Evolutionary conservation across 2,797 vertebrate species (phyloP).

Genomic region (Spheniscus humboldti): DNA sequence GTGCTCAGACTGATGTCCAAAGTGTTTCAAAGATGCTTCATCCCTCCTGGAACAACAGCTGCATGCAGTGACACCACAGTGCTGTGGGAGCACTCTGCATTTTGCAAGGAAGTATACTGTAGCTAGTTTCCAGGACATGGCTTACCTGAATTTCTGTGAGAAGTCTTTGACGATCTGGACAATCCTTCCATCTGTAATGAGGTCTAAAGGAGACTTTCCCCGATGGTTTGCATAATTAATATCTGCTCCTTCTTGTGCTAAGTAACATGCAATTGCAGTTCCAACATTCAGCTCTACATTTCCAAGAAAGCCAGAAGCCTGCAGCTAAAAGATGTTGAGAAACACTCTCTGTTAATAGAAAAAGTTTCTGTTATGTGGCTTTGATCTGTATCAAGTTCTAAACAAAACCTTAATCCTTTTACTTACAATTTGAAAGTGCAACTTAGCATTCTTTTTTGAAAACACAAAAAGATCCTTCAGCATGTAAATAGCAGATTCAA

Average conservation of each 20-base stretch:
- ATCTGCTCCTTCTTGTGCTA: conserved; percentile 92
- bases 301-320: conserved; percentile 85
- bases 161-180: conserved; percentile 89
- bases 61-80: not conserved
- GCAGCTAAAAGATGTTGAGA: conserved; percentile 74
- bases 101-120: not conserved
- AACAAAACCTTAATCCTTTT: not conserved
- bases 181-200: conserved; percentile 81
- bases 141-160: conserved; percentile 91
- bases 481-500: not conserved
- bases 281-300: conserved; percentile 85
- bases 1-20: not conserved
- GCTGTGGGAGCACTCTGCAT: not conserved
- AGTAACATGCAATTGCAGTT: conserved; percentile 87
- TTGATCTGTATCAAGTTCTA: not conserved
- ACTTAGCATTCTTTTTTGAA: not conserved
- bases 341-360: not conserved
- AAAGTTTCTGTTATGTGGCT: not conserved
- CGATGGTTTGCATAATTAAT: conserved; percentile 94
- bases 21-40: not conserved
- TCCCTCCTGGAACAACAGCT: not conserved
- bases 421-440: not conserved
- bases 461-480: not conserved
- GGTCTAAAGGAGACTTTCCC: conserved; percentile 90
- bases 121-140: not conserved